These are phyloP conservation scores for Tetheella fluctuosa DNA, from an alignment of 2,888 invertebrate genomes.

Conservation along the genomic window DNA sequence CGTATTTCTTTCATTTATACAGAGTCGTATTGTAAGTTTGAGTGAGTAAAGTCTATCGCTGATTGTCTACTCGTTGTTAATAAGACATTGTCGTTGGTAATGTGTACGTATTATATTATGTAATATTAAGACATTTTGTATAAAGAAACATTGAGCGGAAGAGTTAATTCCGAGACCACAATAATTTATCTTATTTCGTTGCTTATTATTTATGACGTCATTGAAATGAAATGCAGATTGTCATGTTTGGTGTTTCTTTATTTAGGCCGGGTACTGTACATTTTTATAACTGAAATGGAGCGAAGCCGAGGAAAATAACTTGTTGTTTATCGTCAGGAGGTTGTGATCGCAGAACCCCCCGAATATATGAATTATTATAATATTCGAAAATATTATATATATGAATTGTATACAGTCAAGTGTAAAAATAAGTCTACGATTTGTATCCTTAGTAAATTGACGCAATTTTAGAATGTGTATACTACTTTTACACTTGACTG, in stretches of 20 bases:
- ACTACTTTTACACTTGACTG: conserved; percentile 5
- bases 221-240: neutral
- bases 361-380: conserved; percentile 4
- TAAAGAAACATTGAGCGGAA: neutral
- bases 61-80: neutral
- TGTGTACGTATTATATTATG: too few relatives aligned
- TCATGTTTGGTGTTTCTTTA: neutral
- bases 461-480: neutral
- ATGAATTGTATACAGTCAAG: neutral
- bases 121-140: neutral
- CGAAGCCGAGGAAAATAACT: neutral
- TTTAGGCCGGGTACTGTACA: neutral
- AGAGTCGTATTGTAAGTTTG: neutral
- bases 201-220: too few relatives aligned
- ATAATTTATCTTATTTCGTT: neutral
- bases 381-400: neutral
- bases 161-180: neutral
- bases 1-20: neutral
- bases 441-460: neutral
- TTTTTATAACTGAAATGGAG: neutral
- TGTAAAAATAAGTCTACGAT: neutral
- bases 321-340: neutral
- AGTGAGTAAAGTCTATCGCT: neutral
- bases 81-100: neutral
- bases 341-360: conserved; percentile 3